These are phyloP conservation scores for Scylla paramamosain DNA, from an alignment of 1,140 invertebrate genomes.

Conservation along the genomic window DNA sequence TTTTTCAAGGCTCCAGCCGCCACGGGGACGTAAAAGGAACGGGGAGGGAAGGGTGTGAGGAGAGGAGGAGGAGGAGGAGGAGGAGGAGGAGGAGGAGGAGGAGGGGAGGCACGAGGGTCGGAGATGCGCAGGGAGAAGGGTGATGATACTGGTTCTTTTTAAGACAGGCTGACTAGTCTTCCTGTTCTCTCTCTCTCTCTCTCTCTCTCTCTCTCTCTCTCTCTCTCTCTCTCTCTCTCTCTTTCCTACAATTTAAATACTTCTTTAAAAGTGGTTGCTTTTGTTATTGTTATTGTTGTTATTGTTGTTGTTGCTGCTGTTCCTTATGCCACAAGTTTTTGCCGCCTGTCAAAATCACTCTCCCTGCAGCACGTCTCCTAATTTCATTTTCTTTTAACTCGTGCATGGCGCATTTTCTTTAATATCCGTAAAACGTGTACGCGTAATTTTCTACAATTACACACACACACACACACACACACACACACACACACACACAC, in stretches of 20 bases:
- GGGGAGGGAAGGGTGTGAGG: no score
- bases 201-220: constrained; percentile 16
- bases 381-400: constrained; percentile 31
- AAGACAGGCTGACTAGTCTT: constrained; percentile 11
- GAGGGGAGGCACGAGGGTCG: background rate
- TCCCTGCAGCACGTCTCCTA: background rate
- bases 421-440: background rate
- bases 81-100: constrained; percentile 8
- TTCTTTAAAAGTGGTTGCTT: background rate
- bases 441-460: background rate
- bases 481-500: no score
- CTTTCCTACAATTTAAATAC: background rate
- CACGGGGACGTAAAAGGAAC: no score
- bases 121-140: background rate
- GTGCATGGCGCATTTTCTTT: background rate
- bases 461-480: background rate
- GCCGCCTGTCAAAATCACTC: background rate
- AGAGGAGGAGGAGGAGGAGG: background rate
- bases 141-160: constrained; percentile 23
- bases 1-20: background rate
- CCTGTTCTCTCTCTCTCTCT: constrained; percentile 7
- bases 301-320: background rate
- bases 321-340: background rate
- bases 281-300: background rate
- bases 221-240: constrained; percentile 12